Base-by-base conservation (phyloP, 2,797 vertebrate species). In the Takifugu ocellatus region DNA sequence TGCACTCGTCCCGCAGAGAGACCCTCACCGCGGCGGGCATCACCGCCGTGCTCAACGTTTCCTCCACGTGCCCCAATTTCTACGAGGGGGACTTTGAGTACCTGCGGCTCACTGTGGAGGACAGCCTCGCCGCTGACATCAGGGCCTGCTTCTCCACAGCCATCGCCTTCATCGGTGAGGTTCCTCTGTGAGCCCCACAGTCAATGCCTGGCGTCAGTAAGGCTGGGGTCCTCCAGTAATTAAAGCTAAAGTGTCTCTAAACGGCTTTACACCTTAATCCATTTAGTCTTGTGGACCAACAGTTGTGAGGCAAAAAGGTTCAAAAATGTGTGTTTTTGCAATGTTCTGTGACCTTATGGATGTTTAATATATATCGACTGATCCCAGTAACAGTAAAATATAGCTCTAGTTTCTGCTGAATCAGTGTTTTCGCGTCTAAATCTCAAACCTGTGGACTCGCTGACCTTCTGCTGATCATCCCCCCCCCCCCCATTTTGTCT, bases 41-140 rank as follows among this genome's bases (percentile, higher is more conserved):
- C 82, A 95, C 94, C 0, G 93, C 94, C 0, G 91, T 95, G 42
- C 93, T 95, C 59, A 95, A 95, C 2, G 93, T 95, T 25, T 94
- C 94, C 0, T 92, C 93, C 39, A 89, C 90, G 61, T 94, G 94
- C 56, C 93, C 92, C 1, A 94, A 94, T 83, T 87, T 92, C 66
- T 94, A 92, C 0, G 93, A 95, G 73, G 88, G 82, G 1, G 92
- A 93, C 26, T 82, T 95, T 42, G 56, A 74, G 68, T 94, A 95
- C 75, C 90, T 93, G 75, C 88, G 89, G 25, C 89, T 94, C 56
- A 93, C 86, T 0, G 93, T 94, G 70, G 94, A 94, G 79, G 94
- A 95, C 81, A 94, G 49, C 55, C 89, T 94, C 24, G 90, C 89
- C 16, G 89, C 91, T 0, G 93, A 95, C 66, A 94, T 95, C 66